Evolutionary conservation across 2,888 invertebrate species (phyloP), one percentile per base, ranked within the genome.

Genomic region (Drosophila conformis): DNA sequence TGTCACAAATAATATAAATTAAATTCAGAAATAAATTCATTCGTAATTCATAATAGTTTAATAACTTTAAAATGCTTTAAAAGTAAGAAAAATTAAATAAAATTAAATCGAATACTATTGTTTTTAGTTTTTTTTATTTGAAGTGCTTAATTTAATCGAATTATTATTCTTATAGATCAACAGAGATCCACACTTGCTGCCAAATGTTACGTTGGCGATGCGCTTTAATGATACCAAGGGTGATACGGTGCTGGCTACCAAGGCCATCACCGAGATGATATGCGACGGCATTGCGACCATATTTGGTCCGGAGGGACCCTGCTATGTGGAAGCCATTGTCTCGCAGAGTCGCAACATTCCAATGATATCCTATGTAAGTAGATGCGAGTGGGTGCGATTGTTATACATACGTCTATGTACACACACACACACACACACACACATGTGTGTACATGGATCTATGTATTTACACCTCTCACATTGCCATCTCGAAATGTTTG

Each of bases 361-460:
- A 69, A 98, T 99, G 97, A 97, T 99, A 93, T 98, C 98, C 92
- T 98, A 98, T 94, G 99, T 99, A 94, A 96, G 98, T 96, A 2
- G 10, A 53, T 38, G 11, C 25, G 29, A 29, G 8, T 29, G n/a
- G 21, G 48, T 66, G 42, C 42, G 36, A 31, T 18, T 31, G 25
- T 25, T 46, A n/a, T 13, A 27, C 1, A 21, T 42, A 10, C 18
- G 1, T 35, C 18, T 15, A 13, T 6, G 6, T 36, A 18, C 2
- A n/a, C 8, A 3, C 11, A 18, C 7, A 18, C 21, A 21, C 21
- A 21, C 21, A 21, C 18, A 18, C 13, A 6, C 13, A 15, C 1
- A 15, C 2, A 0, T 15, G 2, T 15, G 18, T n/a, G 18, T n/a
- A 13, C 36, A 68, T 33, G 21, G 31, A 56, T 49, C 4, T 36